Base-by-base conservation (phyloP, 2,888 invertebrate genomes). In the Lycaena phlaeas region DNA sequence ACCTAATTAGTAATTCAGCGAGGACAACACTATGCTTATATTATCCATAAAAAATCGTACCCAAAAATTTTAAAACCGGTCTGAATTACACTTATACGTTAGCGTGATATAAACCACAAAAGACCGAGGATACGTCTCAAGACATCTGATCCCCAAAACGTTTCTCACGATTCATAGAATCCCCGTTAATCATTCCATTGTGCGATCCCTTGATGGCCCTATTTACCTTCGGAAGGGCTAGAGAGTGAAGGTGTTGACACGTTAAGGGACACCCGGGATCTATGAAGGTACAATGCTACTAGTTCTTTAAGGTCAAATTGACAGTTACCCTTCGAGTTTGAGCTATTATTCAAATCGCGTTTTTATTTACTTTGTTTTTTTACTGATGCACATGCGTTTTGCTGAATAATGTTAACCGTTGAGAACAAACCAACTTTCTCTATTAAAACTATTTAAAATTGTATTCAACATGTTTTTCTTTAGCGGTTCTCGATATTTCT, bases 171-270 rank as follows among this genome's bases (percentile, higher is more conserved):
- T n/a, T n/a, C 64, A 70, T 73, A 67, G 71, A 74, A 63, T 63
- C 68, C 64, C 64, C 79, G 77, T 82, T 81, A 81, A 79, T 82
- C 81, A 78, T 71, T 65, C 52, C 65, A 69, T 79, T 82, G 76
- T 81, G 56, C 65, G 66, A 74, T 68, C 78, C 76, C 78, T 77
- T 72, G 59, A 70, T 68, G 59, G 58, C 48, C 53, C 64, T 72
- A 62, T 73, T 77, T 78, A 75, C 54, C 71, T 77, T 79, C 69
- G 68, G 64, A 78, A 79, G 67, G 76, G 76, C 75, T 81, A 79
- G 78, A 76, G 50, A 69, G 72, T 65, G 78, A 78, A 79, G 81
- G 82, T 81, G 82, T 82, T 71, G 82, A 81, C 74, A 73, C 54
- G 63, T 71, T 74, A 77, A 46, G 49, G 48, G 44, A 51, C 44